Evolutionary conservation across 2,797 vertebrate species (phyloP).

Genomic region (Bovichtus variegatus): DNA sequence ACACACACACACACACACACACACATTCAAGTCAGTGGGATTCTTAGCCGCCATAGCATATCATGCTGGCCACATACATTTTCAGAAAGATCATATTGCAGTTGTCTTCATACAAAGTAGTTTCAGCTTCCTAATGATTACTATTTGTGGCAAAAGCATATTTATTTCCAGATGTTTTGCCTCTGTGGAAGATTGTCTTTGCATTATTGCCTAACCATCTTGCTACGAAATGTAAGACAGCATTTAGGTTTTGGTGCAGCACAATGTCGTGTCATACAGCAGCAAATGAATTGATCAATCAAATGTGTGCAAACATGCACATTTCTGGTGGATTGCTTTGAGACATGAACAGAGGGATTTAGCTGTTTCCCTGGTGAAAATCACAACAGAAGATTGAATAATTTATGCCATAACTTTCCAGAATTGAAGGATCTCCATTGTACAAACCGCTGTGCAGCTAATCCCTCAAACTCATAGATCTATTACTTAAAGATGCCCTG

Average conservation of each 20-base stretch:
- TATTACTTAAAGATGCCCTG: not conserved
- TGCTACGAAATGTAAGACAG: not conserved
- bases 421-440: not conserved
- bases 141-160: not conserved
- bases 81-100: slow-evolving; percentile 21
- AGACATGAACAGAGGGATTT: not conserved
- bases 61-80: slow-evolving; percentile 30
- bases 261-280: no score
- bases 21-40: slow-evolving; percentile 18
- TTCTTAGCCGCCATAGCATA: slow-evolving; percentile 26
- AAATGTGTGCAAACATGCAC: no score
- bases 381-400: not conserved
- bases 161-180: slow-evolving; percentile 17
- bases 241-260: no score
- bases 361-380: not conserved
- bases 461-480: not conserved
- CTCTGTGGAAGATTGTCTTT: slow-evolving; percentile 1
- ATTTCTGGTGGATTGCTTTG: not conserved
- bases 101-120: slow-evolving; percentile 3
- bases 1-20: slow-evolving; percentile 17
- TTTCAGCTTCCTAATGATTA: not conserved
- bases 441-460: not conserved
- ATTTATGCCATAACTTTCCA: not conserved
- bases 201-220: not conserved
- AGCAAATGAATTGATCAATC: not conserved